Conservation (phyloP, 2,113 vertebrate species). For the Aramus guarauna region DNA sequence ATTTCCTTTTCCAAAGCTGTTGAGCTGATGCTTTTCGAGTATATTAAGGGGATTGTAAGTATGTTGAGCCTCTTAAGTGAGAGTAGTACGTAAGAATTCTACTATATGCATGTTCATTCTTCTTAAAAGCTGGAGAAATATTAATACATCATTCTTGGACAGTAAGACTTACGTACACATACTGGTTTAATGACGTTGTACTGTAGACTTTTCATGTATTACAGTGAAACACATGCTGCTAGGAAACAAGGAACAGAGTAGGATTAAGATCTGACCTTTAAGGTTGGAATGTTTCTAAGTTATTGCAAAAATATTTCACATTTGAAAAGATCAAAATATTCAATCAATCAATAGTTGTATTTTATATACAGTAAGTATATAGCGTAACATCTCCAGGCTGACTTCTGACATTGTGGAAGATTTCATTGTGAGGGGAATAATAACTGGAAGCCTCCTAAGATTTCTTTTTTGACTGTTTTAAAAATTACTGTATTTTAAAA, state of each 20-base stretch:
- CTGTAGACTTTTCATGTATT: not conserved
- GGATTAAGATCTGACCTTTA: not conserved
- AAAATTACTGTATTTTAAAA: not conserved
- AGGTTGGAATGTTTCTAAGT: not conserved
- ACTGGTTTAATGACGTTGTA: not conserved
- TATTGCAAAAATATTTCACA: not conserved
- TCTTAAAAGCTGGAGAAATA: not conserved
- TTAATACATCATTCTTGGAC: not conserved
- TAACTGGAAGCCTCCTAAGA: not conserved
- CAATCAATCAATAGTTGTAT: not conserved
- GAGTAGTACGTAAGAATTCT: not conserved
- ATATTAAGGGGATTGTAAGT: not conserved
- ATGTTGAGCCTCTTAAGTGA: not conserved
- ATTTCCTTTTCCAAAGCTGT: not conserved
- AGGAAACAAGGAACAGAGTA: not conserved
- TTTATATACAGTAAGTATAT: not conserved
- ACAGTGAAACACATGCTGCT: not conserved
- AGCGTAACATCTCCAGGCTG: not conserved
- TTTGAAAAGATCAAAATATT: not conserved
- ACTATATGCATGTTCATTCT: not conserved
- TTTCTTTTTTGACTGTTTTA: not conserved
- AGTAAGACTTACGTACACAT: not conserved
- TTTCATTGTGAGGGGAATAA: not conserved
- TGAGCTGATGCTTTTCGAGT: not conserved
- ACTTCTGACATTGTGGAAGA: not conserved